These are phyloP conservation scores for Drosophila algonquin DNA, from an alignment of 2,888 invertebrate species.

Conservation along the genomic window DNA sequence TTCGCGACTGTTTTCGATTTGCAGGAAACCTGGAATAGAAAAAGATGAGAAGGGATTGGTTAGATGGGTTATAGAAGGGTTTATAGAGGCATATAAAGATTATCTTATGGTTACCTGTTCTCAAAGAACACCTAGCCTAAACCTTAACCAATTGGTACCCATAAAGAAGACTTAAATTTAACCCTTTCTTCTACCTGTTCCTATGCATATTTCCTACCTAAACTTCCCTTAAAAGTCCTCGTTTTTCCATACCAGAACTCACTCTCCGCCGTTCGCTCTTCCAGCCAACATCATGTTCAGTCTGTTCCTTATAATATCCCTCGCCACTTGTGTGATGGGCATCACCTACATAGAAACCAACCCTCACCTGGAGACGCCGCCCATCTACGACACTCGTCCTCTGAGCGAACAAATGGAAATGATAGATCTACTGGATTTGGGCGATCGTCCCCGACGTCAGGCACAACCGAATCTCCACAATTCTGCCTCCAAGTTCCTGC, in stretches of 20 bases:
- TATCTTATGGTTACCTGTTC: neutral
- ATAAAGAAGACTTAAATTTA: neutral
- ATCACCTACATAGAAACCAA: conserved; percentile 43
- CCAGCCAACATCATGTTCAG: conserved; percentile 18
- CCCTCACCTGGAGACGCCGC: conserved; percentile 31
- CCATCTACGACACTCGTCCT: conserved; percentile 18
- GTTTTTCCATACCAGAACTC: neutral
- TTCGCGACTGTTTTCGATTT: conserved; percentile 94
- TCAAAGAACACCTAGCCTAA: neutral
- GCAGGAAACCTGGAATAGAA: conserved; percentile 85
- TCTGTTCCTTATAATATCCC: neutral
- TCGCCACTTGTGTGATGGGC: conserved; percentile 2
- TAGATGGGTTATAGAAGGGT: neutral
- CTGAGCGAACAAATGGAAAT: conserved; percentile 85
- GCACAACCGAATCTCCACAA: conserved; percentile 84
- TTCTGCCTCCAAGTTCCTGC: conserved; percentile 90
- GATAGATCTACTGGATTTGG: conserved; percentile 92
- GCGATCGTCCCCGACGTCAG: conserved; percentile 88
- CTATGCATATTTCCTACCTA: conserved; percentile 46
- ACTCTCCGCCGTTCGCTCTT: conserved; percentile 26
- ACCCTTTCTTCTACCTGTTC: neutral
- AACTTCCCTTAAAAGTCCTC: conserved; percentile 38
- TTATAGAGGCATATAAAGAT: neutral
- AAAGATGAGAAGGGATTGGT: neutral
- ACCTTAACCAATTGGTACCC: conserved; percentile 9